Evolutionary conservation across 1,140 invertebrate species (phyloP).

Genomic region (Asbolus verrucosus): DNA sequence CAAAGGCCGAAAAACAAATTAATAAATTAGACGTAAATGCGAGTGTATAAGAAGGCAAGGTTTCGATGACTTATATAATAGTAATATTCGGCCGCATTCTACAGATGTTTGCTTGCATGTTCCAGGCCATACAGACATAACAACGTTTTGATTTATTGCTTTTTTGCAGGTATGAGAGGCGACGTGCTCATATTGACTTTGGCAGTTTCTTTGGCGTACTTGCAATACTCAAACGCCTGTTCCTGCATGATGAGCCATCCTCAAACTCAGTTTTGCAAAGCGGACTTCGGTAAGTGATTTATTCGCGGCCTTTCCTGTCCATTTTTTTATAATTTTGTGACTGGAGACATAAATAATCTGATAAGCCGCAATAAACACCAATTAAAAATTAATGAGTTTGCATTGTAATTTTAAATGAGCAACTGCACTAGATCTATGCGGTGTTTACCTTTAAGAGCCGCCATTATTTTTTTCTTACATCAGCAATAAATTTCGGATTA

Average conservation of each 20-base stretch:
- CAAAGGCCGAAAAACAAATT: no score
- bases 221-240: constrained; percentile 49
- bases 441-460: no score
- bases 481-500: background rate
- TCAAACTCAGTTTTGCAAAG: constrained; percentile 54
- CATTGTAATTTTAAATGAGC: no score
- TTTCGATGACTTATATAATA: no score
- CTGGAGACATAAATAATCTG: no score
- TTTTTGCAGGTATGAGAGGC: constrained; percentile 24
- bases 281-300: constrained; percentile 58
- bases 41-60: no score
- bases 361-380: background rate
- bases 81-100: no score
- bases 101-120: background rate
- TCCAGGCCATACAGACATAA: constrained; percentile 13
- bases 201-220: constrained; percentile 19
- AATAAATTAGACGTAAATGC: no score
- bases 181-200: constrained; percentile 28
- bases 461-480: background rate
- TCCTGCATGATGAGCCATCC: constrained; percentile 53
- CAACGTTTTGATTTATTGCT: constrained; percentile 35
- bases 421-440: no score
- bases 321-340: no score
- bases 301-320: background rate
- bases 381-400: constrained; percentile 24